Percentiles rank a stretch among this genome's conserved stretches.
phyloP scores from a whole-genome alignment of 92 coral and sea anemone genomes.

The Micromussa lordhowensis region DNA sequence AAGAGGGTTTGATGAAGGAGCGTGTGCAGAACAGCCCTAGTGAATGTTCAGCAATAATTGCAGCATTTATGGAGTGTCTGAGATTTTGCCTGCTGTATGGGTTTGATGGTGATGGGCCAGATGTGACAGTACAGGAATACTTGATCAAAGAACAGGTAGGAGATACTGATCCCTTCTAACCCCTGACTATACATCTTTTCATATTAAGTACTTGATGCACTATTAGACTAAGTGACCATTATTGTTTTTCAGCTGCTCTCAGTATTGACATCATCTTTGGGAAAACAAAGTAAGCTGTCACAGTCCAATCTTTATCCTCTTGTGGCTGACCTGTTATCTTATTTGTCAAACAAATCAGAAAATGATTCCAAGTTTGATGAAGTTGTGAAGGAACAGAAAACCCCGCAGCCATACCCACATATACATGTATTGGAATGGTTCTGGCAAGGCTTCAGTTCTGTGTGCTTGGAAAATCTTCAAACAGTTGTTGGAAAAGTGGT shows the following conservation, averaged over 20 bases:
- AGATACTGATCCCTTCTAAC: background rate
- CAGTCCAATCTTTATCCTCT: constrained; percentile 59
- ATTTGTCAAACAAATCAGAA: constrained; percentile 37
- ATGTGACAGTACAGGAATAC: constrained; percentile 54
- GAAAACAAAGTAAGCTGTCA: constrained; percentile 59
- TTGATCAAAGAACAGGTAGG: constrained; percentile 75
- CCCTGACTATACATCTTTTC: no score
- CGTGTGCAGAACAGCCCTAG: constrained; percentile 80
- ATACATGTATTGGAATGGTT: constrained; percentile 68
- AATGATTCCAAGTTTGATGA: background rate
- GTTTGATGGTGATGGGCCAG: constrained; percentile 27
- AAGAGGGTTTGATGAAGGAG: constrained; percentile 74
- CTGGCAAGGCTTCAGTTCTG: constrained; percentile 74
- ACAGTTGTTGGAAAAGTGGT: constrained; percentile 5
- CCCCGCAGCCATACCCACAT: constrained; percentile 7
- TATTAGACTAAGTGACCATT: no score
- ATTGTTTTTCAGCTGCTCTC: constrained; percentile 64
- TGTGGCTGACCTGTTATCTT: constrained; percentile 64
- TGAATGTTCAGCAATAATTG: constrained; percentile 82
- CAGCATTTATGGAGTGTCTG: constrained; percentile 95
- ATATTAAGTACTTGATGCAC: no score
- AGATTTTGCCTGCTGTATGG: constrained; percentile 65
- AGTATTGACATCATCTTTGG: constrained; percentile 64
- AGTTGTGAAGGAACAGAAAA: constrained; percentile 14
- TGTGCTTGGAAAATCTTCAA: constrained; percentile 24